A percentile compares a stretch with the other conserved stretches of the same genome.
These are phyloP conservation scores for Corythornis madagascariensis DNA, from an alignment of 2,113 vertebrate species.

Conservation along the genomic window DNA sequence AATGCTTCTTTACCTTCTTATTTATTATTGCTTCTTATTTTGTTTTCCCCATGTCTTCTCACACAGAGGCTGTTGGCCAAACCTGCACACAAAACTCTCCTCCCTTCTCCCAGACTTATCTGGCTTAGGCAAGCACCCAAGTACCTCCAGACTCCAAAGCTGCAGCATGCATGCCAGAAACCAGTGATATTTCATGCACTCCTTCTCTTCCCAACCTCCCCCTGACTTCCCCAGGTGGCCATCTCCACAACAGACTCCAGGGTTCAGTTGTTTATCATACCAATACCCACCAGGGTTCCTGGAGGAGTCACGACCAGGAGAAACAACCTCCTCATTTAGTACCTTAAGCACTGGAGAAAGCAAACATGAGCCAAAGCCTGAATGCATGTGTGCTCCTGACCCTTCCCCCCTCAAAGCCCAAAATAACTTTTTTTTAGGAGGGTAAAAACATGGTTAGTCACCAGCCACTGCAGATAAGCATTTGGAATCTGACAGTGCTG, in stretches of 20 bases:
- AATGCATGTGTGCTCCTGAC: not conserved
- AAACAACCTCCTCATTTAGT: not conserved
- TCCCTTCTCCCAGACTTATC: constrained; percentile 16
- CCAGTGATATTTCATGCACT: not conserved
- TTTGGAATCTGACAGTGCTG: constrained; percentile 33
- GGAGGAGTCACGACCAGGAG: not conserved
- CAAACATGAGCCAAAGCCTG: not conserved
- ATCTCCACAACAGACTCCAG: not conserved
- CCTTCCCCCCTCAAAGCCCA: constrained; percentile 19
- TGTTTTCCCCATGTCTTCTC: not conserved
- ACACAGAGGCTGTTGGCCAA: not conserved
- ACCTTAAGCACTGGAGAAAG: not conserved
- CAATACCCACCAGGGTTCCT: constrained; percentile 8
- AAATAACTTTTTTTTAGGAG: constrained; percentile 25
- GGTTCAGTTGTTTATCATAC: not conserved
- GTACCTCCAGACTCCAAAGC: not conserved
- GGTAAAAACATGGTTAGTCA: constrained; percentile 20
- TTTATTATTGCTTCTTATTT: not conserved
- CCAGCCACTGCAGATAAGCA: constrained; percentile 42
- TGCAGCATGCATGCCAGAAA: constrained; percentile 21
- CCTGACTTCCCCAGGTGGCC: not conserved
- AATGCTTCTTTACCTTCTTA: constrained; percentile 7
- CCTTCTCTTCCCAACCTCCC: not conserved
- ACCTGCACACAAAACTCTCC: not conserved
- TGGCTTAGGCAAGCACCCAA: constrained; percentile 28